Evolutionary conservation across 2,797 vertebrate species (phyloP), one percentile per base, ranked within the genome.

Genomic region (Hemitrygon akajei): DNA sequence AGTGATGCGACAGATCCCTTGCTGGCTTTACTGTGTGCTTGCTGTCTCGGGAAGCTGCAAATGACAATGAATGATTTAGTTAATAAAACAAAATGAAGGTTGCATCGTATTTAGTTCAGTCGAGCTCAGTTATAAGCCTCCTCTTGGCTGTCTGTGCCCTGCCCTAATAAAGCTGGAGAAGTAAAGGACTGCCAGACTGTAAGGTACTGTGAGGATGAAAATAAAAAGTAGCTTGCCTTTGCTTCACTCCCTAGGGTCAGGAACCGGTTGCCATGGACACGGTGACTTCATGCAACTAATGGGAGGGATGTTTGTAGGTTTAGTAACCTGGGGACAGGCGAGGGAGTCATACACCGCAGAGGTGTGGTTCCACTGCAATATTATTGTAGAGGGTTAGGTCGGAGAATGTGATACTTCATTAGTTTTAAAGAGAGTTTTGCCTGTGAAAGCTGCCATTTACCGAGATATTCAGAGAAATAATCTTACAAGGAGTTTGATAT

Each of bases 231-330:
- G 97, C 96, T 96, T 97, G 97, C 95, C 94, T 94, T 96, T 96
- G 97, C 97, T 98, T 97, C 97, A 97, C 98, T 98, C 97, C 98
- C 95, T 96, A 97, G 97, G 96, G 97, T 98, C 98, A 97, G 97
- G 98, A 97, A 97, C 97, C 25, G 96, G 98, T 99, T 99, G 98
- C 98, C 98, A 99, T 99, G 98, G 98, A 98, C 98, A 98, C 98
- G 96, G 96, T 97, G 97, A 97, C 98, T 97, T 98, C 98, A 97
- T 97, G 97, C 97, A 97, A 97, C 97, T 97, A 98, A 97, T 97
- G 96, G 98, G 97, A 98, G 97, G 97, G 97, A 97, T 97, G 97
- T 96, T 94, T 97, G 97, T 97, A 97, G 97, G 94, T 94, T 95
- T 96, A 97, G 95, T 94, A 97, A 98, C 95, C 95, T 96, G 97